Evolutionary conservation across 2,797 vertebrate genomes (phyloP), one percentile per base, ranked within the genome.

Genomic region (Florisuga fusca): DNA sequence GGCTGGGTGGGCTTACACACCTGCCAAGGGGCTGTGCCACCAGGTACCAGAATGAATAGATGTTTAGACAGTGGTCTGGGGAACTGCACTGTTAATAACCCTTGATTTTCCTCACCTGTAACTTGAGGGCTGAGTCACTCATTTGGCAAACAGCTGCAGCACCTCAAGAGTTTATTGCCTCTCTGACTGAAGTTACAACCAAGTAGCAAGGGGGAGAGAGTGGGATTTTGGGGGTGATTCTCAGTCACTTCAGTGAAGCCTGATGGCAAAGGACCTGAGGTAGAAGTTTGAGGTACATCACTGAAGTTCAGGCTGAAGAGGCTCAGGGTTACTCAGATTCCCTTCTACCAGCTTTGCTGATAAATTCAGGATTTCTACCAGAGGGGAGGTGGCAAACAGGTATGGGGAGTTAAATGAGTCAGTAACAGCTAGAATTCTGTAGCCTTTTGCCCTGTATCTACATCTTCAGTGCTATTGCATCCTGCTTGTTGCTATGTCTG

Each of bases 1-100:
- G 41, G 26, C 55, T 25, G 0, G 0, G 3, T 12, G 22, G 27
- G 13, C 36, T 34, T 34, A 1, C 11, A 1, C 8, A 38, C 19
- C 46, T 83, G 48, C 48, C 23, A 31, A 4, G 23, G 43, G 43
- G 10, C 53, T 0, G 0, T 68, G 54, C 25, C 62, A 2, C 58
- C 9, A 22, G 34, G 76, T 50, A 33, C 50, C n/a, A 31, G 68
- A 58, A 55, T 4, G 20, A 43, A 9, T 1, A 48, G 59, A 9
- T 25, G 27, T 41, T 77, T 38, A 3, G 51, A n/a, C 23, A 63
- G 19, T 33, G 66, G 19, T 46, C 68, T 91, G 68, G 31, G 14
- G 66, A 84, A 46, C 45, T 2, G 2, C 45, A 11, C 22, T 26
- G 36, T 20, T 66, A 59, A 3, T 76, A 79, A 85, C 53, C 34